These are phyloP conservation scores for Calameuta filiformis DNA, from an alignment of 2,888 invertebrate species.

Conservation along the genomic window DNA sequence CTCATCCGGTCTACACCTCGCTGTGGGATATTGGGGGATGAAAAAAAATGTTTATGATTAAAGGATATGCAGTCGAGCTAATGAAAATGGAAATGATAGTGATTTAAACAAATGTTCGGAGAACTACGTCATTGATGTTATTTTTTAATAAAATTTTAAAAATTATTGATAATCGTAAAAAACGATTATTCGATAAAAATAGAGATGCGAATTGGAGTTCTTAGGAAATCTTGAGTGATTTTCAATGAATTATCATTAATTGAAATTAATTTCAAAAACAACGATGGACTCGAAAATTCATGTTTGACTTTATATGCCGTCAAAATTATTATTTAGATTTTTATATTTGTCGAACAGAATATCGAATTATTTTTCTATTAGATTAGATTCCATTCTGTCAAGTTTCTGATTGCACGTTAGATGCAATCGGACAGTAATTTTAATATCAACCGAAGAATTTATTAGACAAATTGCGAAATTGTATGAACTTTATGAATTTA, in stretches of 20 bases:
- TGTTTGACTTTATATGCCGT: neutral
- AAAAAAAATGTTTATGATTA: neutral
- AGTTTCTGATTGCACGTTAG: neutral
- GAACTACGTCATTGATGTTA: no score
- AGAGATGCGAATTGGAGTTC: neutral
- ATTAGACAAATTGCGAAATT: neutral
- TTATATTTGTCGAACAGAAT: neutral
- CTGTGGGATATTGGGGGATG: slow-evolving; percentile 25
- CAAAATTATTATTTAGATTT: neutral
- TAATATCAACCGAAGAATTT: neutral
- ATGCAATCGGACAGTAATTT: neutral
- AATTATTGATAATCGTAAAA: no score
- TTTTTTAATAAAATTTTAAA: no score
- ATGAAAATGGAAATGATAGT: slow-evolving; percentile 43
- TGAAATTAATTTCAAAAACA: neutral
- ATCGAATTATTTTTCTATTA: neutral
- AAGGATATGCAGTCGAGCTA: slow-evolving; percentile 48
- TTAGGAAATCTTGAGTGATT: neutral
- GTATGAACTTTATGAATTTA: neutral
- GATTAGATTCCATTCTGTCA: neutral
- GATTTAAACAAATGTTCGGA: neutral
- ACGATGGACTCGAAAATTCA: neutral
- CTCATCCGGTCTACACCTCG: slow-evolving; percentile 67
- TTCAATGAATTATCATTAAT: neutral
- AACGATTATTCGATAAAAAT: neutral